Percentiles rank a stretch among this genome's conserved stretches.
Evolutionary conservation across 2,888 invertebrate species (phyloP).

Genomic region (Pristionchus entomophagus): DNA sequence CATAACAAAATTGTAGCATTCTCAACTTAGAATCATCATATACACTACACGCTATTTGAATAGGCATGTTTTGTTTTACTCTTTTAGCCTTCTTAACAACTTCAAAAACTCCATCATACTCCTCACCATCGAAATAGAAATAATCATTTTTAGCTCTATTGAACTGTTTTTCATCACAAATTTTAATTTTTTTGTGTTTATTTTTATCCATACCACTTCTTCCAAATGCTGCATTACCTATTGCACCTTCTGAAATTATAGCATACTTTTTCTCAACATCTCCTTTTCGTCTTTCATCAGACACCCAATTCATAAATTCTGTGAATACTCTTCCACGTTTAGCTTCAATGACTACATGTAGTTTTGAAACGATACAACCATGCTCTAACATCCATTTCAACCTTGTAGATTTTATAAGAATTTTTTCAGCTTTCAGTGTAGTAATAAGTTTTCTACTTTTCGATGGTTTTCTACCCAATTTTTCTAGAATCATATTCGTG

Average conservation of each 20-base stretch:
- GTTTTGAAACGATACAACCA: conserved; percentile 52
- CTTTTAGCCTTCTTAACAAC: conserved; percentile 49
- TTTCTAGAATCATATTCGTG: conserved; percentile 48
- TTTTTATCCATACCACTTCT: conserved; percentile 54
- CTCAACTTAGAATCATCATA: conserved; percentile 55
- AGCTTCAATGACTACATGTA: conserved; percentile 53
- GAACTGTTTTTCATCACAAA: conserved; percentile 52
- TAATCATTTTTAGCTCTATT: conserved; percentile 54
- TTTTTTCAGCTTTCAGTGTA: conserved; percentile 49
- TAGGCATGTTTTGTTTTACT: conserved; percentile 50
- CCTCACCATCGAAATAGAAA: conserved; percentile 50
- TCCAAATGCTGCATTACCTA: conserved; percentile 52
- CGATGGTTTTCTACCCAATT: conserved; percentile 51
- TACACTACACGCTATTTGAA: conserved; percentile 54
- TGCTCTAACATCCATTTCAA: conserved; percentile 53
- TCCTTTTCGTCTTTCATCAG: conserved; percentile 52
- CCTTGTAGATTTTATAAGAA: conserved; percentile 53
- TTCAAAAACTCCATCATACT: conserved; percentile 51
- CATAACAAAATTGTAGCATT: conserved; percentile 53
- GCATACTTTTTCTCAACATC: conserved; percentile 52
- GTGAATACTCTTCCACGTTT: conserved; percentile 51
- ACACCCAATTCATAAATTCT: conserved; percentile 52
- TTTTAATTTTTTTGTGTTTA: conserved; percentile 50
- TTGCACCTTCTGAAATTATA: conserved; percentile 51
- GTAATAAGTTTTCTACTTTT: conserved; percentile 52